These are phyloP conservation scores for Aphyosemion australe DNA, from an alignment of 2,113 vertebrate species.

Conservation along the genomic window DNA sequence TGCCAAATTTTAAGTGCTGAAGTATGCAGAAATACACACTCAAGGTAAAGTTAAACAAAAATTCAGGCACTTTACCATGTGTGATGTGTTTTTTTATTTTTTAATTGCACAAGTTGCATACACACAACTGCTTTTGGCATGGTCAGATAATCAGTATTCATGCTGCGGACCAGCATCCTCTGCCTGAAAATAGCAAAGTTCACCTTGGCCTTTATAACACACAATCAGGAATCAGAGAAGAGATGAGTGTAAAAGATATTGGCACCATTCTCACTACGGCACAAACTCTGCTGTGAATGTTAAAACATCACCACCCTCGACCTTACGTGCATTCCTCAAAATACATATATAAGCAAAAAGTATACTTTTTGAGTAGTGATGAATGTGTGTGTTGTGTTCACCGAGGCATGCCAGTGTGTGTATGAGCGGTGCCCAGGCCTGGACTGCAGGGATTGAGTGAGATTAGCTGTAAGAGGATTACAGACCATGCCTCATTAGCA, in stretches of 20 bases:
- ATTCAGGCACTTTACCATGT: constrained; percentile 46
- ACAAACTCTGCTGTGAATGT: constrained; percentile 9
- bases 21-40: constrained; percentile 24
- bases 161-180: constrained; percentile 33
- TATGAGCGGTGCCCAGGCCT: constrained; percentile 61
- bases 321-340: not conserved
- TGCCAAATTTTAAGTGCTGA: constrained; percentile 48
- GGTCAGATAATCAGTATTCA: constrained; percentile 61
- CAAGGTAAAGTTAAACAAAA: constrained; percentile 62
- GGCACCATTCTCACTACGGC: constrained; percentile 11
- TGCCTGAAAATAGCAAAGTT: constrained; percentile 50
- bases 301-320: no score
- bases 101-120: constrained; percentile 23
- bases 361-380: constrained; percentile 30
- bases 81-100: constrained; percentile 9
- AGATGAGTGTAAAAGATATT: constrained; percentile 25
- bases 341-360: constrained; percentile 1
- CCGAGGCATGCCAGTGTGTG: constrained; percentile 51
- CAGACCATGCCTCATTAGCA: constrained; percentile 79
- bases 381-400: constrained; percentile 39
- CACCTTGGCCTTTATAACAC: constrained; percentile 61
- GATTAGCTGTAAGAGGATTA: constrained; percentile 79
- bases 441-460: constrained; percentile 69
- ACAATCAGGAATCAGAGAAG: constrained; percentile 37
- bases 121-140: constrained; percentile 27